Percentiles rank a stretch among this genome's conserved stretches.
phyloP scores from a whole-genome alignment of 2,888 invertebrate species.

The Polietes domitor region DNA sequence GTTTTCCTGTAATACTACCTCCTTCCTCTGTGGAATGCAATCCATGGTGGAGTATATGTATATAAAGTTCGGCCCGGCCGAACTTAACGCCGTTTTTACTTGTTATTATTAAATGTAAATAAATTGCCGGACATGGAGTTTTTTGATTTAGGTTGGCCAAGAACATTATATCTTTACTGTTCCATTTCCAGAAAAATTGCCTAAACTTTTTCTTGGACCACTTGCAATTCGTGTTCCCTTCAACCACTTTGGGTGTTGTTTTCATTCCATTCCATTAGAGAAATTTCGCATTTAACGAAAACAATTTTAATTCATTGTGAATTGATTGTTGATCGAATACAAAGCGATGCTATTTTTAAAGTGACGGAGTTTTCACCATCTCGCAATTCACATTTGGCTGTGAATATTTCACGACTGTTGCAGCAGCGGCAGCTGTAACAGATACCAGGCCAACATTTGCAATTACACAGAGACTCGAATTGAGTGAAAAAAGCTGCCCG shows the following conservation, averaged over 20 bases:
- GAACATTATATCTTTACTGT: too few relatives aligned
- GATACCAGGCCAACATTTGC: background rate
- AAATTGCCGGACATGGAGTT: too few relatives aligned
- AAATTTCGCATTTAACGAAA: background rate
- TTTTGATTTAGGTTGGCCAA: too few relatives aligned
- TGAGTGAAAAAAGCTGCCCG: background rate
- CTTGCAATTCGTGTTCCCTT: background rate
- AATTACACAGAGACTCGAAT: background rate
- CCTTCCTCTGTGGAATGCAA: too few relatives aligned
- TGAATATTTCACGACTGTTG: background rate
- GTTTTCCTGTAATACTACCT: too few relatives aligned
- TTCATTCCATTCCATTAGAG: background rate
- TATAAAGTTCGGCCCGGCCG: too few relatives aligned
- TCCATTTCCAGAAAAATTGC: too few relatives aligned
- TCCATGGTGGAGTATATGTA: too few relatives aligned
- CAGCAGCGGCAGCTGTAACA: background rate
- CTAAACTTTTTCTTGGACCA: too few relatives aligned
- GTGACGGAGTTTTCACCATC: background rate
- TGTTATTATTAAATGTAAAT: too few relatives aligned
- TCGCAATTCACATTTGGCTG: background rate
- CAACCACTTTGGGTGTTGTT: background rate
- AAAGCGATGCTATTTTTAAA: slow-evolving; percentile 25
- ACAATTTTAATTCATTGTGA: slow-evolving; percentile 30
- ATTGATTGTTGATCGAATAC: background rate
- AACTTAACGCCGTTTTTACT: too few relatives aligned